Percentiles rank a stretch among this genome's conserved stretches.
Evolutionary conservation across 2,888 invertebrate genomes (phyloP).

Genomic region (Unio pictorum): DNA sequence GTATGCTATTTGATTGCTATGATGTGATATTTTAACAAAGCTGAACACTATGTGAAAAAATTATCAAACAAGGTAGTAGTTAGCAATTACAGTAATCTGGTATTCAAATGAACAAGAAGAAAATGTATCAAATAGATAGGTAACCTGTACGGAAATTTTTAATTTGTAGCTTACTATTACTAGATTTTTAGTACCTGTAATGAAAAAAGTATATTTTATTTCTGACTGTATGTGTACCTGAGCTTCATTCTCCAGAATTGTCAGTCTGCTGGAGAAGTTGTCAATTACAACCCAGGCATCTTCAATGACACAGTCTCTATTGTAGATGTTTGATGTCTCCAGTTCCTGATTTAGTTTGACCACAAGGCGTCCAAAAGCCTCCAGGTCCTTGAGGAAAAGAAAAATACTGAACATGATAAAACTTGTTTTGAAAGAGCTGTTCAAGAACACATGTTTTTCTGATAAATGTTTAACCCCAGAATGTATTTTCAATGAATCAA

Average conservation of each 20-base stretch:
- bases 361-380: slow-evolving; percentile 66
- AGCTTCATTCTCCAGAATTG: slow-evolving; percentile 69
- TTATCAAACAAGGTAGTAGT: too few relatives aligned
- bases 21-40: too few relatives aligned
- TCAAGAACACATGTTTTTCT: not conserved
- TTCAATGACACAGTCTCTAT: slow-evolving; percentile 61
- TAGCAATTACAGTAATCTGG: too few relatives aligned
- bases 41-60: too few relatives aligned
- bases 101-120: not conserved
- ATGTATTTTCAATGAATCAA: not conserved
- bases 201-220: not conserved
- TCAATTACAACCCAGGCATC: slow-evolving; percentile 65
- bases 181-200: not conserved
- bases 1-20: too few relatives aligned
- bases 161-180: not conserved
- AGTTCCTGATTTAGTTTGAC: slow-evolving; percentile 59
- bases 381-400: slow-evolving; percentile 61
- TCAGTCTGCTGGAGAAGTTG: slow-evolving; percentile 62
- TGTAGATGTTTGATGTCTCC: slow-evolving; percentile 64
- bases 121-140: not conserved
- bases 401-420: too few relatives aligned
- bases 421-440: not conserved
- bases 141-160: not conserved
- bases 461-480: not conserved
- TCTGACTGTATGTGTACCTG: slow-evolving; percentile 33